Percentiles rank a stretch among this genome's conserved stretches.
These are phyloP conservation scores for Drosophila bunnanda DNA, from an alignment of 2,888 invertebrate species.

Conservation along the genomic window DNA sequence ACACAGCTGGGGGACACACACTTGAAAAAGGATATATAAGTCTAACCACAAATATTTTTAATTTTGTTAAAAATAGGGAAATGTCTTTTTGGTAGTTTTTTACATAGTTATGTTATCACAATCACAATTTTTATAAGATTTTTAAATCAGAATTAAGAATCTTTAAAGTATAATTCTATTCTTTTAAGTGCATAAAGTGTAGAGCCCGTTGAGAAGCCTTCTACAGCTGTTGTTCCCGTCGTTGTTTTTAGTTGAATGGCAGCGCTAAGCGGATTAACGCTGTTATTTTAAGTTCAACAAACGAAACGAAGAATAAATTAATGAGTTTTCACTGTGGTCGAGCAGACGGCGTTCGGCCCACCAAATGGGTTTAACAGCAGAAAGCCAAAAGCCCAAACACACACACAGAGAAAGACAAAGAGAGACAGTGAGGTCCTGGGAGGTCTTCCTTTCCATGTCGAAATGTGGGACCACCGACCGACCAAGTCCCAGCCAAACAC, in stretches of 20 bases:
- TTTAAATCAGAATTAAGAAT: rapidly evolving
- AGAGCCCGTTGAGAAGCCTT: slow-evolving; percentile 27
- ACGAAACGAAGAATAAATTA: slow-evolving; percentile 82
- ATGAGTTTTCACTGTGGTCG: slow-evolving; percentile 81
- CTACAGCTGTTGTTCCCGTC: slow-evolving; percentile 49
- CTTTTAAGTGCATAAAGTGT: slow-evolving; percentile 7
- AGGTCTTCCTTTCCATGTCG: neutral
- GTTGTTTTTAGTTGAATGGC: slow-evolving; percentile 74
- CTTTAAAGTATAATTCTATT: neutral
- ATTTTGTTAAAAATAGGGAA: neutral
- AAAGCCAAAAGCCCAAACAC: slow-evolving; percentile 71
- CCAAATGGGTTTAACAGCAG: slow-evolving; percentile 66
- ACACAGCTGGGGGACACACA: neutral
- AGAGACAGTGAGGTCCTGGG: neutral
- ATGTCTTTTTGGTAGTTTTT: neutral
- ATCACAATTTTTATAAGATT: neutral
- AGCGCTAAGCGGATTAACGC: slow-evolving; percentile 79
- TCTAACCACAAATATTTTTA: neutral
- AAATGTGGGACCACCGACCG: slow-evolving; percentile 12
- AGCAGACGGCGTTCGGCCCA: slow-evolving; percentile 43
- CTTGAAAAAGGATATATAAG: neutral
- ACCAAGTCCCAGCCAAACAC: slow-evolving; percentile 53
- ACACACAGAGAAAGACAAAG: slow-evolving; percentile 33
- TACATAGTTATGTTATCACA: neutral
- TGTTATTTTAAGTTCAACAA: slow-evolving; percentile 81